Evolutionary conservation across 2,797 vertebrate species (phyloP).

Genomic region (Anas flavirostris): DNA sequence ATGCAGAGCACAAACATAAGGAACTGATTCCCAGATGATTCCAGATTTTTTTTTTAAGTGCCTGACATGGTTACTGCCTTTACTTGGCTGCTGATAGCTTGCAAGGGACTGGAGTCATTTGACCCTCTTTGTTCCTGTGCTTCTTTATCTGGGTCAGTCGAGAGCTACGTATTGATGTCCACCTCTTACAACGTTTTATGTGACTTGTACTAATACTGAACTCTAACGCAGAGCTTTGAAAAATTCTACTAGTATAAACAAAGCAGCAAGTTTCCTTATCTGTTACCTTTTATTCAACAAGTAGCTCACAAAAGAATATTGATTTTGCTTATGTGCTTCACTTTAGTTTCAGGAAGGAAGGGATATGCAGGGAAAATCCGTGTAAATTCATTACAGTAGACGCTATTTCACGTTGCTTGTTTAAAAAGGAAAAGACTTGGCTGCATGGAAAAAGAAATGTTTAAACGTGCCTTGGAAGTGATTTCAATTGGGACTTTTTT

Average conservation of each 20-base stretch:
- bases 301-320: background rate
- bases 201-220: background rate
- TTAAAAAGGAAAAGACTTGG: background rate
- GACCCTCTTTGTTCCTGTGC: background rate
- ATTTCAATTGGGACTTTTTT: background rate
- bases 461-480: background rate
- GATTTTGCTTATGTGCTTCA: background rate
- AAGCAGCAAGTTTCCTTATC: background rate
- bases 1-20: background rate
- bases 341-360: background rate
- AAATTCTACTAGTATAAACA: background rate
- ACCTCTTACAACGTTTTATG: background rate
- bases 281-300: background rate
- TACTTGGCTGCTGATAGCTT: background rate
- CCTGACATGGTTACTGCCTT: background rate
- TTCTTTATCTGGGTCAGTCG: background rate
- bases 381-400: background rate
- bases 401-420: background rate
- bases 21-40: background rate
- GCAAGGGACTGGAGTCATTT: background rate
- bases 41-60: background rate
- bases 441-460: rapidly evolving
- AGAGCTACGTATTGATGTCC: background rate
- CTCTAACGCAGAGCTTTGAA: background rate
- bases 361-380: background rate